Evolutionary conservation across 2,888 invertebrate genomes (phyloP).

Genomic region (Abrostola tripartita): DNA sequence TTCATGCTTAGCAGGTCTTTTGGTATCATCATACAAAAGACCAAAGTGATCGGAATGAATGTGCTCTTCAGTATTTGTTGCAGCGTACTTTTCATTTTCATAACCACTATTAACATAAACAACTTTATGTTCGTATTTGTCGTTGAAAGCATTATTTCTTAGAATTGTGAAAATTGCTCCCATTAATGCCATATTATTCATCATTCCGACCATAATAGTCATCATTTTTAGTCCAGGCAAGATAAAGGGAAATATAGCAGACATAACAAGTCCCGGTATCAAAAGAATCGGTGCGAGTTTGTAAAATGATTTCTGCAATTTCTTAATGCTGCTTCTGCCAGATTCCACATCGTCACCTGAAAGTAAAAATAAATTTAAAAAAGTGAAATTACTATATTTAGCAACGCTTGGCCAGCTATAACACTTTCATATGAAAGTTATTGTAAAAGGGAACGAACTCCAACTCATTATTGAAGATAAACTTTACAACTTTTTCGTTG

Average conservation of each 20-base stretch:
- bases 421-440: constrained; percentile 16
- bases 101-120: constrained; percentile 89
- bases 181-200: constrained; percentile 91
- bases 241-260: constrained; percentile 90
- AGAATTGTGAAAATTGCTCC: constrained; percentile 89
- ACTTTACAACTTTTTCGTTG: neutral
- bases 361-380: constrained; percentile 47
- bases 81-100: constrained; percentile 76
- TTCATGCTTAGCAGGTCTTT: constrained; percentile 22
- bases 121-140: constrained; percentile 86
- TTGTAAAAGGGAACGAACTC: neutral
- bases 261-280: constrained; percentile 90
- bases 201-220: constrained; percentile 88
- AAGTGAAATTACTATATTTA: constrained; percentile 24
- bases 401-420: neutral
- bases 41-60: constrained; percentile 52
- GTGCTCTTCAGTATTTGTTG: constrained; percentile 51
- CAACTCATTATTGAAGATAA: neutral
- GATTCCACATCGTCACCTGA: constrained; percentile 65
- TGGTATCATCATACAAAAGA: constrained; percentile 41
- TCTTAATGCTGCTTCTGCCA: constrained; percentile 75
- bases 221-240: constrained; percentile 91
- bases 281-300: constrained; percentile 87
- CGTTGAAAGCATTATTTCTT: constrained; percentile 88
- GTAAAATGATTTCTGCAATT: constrained; percentile 74